These are phyloP conservation scores for Leptocoma aspasia DNA, from an alignment of 2,113 vertebrate genomes.

Conservation along the genomic window DNA sequence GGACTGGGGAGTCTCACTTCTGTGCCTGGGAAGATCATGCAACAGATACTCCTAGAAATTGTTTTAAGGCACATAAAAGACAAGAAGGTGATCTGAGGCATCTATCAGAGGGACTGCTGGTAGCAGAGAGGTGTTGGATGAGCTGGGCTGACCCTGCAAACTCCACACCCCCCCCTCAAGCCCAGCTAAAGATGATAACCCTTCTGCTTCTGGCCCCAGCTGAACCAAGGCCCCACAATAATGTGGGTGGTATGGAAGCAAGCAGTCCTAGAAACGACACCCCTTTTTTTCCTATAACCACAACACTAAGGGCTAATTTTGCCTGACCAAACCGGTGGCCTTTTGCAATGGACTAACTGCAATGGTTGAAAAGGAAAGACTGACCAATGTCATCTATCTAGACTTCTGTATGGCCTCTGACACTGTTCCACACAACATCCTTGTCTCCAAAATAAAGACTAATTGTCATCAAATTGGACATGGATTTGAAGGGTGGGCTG, in stretches of 20 bases:
- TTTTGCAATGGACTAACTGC: not conserved
- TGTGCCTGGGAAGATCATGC: not conserved
- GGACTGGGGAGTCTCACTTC: not conserved
- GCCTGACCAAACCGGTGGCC: not conserved
- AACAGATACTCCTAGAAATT: not conserved
- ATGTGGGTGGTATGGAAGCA: not conserved
- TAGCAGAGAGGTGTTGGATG: not conserved
- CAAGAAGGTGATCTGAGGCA: not conserved
- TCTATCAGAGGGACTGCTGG: not conserved
- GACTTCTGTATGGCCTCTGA: too few species aligned
- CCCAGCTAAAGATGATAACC: not conserved
- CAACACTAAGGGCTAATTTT: not conserved
- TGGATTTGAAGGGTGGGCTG: not conserved
- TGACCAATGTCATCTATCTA: not conserved
- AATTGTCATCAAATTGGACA: not conserved
- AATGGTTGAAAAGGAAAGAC: not conserved
- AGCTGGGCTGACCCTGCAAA: not conserved
- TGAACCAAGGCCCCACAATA: not conserved
- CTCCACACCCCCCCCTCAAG: too few species aligned
- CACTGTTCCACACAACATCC: not conserved
- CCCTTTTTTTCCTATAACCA: not conserved
- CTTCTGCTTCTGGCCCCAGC: not conserved
- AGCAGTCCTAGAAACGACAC: not conserved
- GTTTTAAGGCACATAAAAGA: not conserved
- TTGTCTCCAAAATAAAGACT: not conserved